Percentiles rank a stretch among this genome's conserved stretches.
Evolutionary conservation across 2,113 vertebrate species (phyloP).

Genomic region (Syrmaticus mikado): DNA sequence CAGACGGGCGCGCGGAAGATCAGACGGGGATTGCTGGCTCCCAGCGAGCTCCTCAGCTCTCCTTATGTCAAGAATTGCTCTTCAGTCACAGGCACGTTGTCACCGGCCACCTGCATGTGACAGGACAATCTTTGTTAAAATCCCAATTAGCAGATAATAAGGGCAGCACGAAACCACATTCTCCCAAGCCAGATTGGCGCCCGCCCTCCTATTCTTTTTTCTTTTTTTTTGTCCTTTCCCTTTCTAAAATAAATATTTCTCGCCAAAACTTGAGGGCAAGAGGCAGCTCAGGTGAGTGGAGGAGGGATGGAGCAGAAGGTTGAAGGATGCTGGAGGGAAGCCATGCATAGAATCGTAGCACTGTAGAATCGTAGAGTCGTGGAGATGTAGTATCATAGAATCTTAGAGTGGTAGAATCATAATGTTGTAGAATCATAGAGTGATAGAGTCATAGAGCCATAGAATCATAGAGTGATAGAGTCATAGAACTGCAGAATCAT

Average conservation of each 20-base stretch:
- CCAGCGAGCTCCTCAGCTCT: not conserved
- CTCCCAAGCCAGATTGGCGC: not conserved
- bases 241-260: not conserved
- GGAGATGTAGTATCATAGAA: too few species aligned
- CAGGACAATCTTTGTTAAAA: not conserved
- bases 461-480: too few species aligned
- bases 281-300: not conserved
- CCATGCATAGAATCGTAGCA: not conserved
- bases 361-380: not conserved
- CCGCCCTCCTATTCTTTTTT: not conserved
- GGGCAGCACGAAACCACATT: not conserved
- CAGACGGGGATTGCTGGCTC: slow-evolving; percentile 1
- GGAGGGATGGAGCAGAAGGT: not conserved
- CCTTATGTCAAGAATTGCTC: not conserved
- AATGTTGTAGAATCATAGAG: too few species aligned
- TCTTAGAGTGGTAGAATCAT: too few species aligned
- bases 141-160: slow-evolving; percentile 52
- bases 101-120: slow-evolving; percentile 21
- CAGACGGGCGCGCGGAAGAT: slow-evolving; percentile 17
- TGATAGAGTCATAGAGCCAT: too few species aligned
- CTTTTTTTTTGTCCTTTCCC: not conserved
- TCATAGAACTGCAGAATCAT: too few species aligned
- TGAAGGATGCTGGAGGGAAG: not conserved
- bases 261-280: accelerated
- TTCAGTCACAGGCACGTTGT: not conserved